A percentile compares a stretch with the other conserved stretches of the same genome.
phyloP scores from a whole-genome alignment of 2,113 vertebrate genomes.

The Ptychochromis oligacanthus region DNA sequence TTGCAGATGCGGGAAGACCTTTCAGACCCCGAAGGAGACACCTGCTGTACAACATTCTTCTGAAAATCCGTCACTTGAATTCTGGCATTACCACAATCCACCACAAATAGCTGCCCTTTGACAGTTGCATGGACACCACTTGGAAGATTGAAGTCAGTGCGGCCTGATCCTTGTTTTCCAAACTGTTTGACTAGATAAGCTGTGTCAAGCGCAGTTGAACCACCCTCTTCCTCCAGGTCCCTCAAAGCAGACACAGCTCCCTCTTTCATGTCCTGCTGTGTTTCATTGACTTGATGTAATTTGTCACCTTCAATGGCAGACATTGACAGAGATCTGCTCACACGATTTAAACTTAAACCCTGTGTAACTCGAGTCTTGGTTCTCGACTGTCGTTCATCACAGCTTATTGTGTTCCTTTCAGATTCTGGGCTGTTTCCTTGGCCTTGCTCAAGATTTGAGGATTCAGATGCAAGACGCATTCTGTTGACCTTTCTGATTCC shows the following conservation, averaged over 20 bases:
- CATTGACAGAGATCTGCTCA: slow-evolving; percentile 74
- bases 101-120: slow-evolving; percentile 81
- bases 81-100: slow-evolving; percentile 84
- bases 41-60: slow-evolving; percentile 82
- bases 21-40: slow-evolving; percentile 68
- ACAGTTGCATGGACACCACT: slow-evolving; percentile 78
- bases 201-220: slow-evolving; percentile 53
- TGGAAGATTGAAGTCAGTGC: slow-evolving; percentile 82
- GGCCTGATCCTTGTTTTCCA: slow-evolving; percentile 83
- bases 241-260: slow-evolving; percentile 29
- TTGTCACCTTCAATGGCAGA: slow-evolving; percentile 69
- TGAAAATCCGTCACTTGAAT: slow-evolving; percentile 80
- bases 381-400: slow-evolving; percentile 46
- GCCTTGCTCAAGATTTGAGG: slow-evolving; percentile 30
- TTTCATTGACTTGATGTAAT: slow-evolving; percentile 37
- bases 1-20: slow-evolving; percentile 75
- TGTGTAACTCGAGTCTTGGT: slow-evolving; percentile 17
- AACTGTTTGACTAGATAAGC: slow-evolving; percentile 78
- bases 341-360: slow-evolving; percentile 38
- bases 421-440: slow-evolving; percentile 14
- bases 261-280: slow-evolving; percentile 39
- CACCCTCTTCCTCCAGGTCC: slow-evolving; percentile 50
- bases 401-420: slow-evolving; percentile 2
- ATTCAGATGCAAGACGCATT: slow-evolving; percentile 56
- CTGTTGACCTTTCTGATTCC: slow-evolving; percentile 61